Conservation (phyloP, 2,888 invertebrate species). For the Bursaphelenchus okinawaensis region DNA sequence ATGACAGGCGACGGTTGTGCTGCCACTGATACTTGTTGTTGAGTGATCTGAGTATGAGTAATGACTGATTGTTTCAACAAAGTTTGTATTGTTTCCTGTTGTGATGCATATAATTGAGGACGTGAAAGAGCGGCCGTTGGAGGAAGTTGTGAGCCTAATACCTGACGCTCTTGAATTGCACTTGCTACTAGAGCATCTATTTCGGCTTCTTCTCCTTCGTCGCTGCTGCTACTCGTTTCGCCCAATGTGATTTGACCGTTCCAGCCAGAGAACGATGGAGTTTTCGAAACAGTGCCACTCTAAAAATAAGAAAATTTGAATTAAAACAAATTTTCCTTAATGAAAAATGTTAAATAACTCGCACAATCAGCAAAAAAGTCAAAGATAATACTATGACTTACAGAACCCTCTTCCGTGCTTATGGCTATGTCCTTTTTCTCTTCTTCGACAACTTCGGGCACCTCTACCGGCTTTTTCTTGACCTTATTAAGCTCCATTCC, state of each 20-base stretch:
- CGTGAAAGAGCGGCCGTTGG: slow-evolving; percentile 7
- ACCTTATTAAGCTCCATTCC: neutral
- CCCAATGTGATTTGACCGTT: slow-evolving; percentile 37
- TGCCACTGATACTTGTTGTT: neutral
- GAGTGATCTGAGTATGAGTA: neutral
- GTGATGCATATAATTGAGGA: neutral
- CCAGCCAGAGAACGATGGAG: slow-evolving; percentile 24
- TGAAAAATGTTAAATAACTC: too few species aligned
- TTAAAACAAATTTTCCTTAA: too few species aligned
- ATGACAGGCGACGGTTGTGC: neutral
- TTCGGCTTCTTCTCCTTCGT: slow-evolving; percentile 41
- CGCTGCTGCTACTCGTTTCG: slow-evolving; percentile 28
- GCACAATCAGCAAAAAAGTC: too few species aligned
- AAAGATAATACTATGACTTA: too few species aligned
- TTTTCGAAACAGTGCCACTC: neutral
- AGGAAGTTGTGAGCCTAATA: neutral
- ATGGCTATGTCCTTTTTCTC: neutral
- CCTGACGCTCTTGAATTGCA: slow-evolving; percentile 15
- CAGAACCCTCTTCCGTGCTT: neutral
- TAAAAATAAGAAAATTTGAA: too few species aligned
- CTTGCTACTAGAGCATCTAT: slow-evolving; percentile 45
- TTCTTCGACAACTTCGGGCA: too few species aligned
- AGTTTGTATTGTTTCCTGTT: slow-evolving; percentile 3
- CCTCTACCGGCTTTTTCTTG: neutral
- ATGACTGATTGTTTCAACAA: too few species aligned